These are phyloP conservation scores for Entosphenus tridentatus DNA, from an alignment of 2,113 vertebrate genomes.

Conservation along the genomic window DNA sequence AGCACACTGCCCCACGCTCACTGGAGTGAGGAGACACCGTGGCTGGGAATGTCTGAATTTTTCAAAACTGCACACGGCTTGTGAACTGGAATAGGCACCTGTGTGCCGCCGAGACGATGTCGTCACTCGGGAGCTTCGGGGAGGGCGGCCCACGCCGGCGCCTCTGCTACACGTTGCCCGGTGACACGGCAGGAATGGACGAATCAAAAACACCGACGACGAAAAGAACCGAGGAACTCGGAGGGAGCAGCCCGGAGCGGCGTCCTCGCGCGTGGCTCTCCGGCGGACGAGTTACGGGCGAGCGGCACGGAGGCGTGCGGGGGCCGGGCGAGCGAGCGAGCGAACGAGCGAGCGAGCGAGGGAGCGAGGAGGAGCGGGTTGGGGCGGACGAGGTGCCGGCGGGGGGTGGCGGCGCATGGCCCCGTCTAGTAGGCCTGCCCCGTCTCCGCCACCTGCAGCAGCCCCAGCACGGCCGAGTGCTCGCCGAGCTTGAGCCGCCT, in stretches of 20 bases:
- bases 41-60: too few relatives aligned
- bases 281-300: background rate
- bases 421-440: slow-evolving; percentile 64
- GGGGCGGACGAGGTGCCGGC: background rate
- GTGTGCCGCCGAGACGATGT: too few relatives aligned
- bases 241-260: background rate
- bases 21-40: too few relatives aligned
- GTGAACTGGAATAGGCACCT: too few relatives aligned
- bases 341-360: background rate
- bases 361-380: background rate
- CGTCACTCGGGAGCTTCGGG: too few relatives aligned
- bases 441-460: slow-evolving; percentile 82
- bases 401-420: background rate
- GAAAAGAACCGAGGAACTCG: background rate
- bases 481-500: slow-evolving; percentile 92
- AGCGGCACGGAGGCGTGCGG: background rate
- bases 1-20: too few relatives aligned
- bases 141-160: too few relatives aligned
- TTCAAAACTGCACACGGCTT: too few relatives aligned
- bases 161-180: too few relatives aligned
- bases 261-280: background rate
- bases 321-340: background rate
- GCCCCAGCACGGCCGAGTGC: slow-evolving; percentile 81
- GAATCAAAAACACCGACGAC: too few relatives aligned
- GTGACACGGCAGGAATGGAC: too few relatives aligned